A percentile compares a stretch with the other conserved stretches of the same genome.
Evolutionary conservation across 2,888 invertebrate genomes (phyloP).

Genomic region (Philhelius pedissequus): DNA sequence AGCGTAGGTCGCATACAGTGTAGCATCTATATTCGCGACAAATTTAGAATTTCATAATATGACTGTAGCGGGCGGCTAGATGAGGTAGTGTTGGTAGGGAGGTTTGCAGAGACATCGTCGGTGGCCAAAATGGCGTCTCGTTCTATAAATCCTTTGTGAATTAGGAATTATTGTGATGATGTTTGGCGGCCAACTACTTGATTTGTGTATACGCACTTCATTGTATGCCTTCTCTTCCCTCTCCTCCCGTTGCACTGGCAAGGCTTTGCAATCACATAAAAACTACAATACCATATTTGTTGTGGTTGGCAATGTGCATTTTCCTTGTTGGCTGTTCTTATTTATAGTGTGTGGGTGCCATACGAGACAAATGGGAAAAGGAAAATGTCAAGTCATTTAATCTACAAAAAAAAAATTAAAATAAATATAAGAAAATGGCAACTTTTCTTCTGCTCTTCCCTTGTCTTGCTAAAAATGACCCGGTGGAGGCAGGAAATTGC

Average conservation of each 20-base stretch:
- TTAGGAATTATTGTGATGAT: constrained; percentile 30
- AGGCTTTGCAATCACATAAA: not conserved
- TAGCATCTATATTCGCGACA: not conserved
- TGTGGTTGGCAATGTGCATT: constrained; percentile 46
- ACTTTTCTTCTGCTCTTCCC: not conserved
- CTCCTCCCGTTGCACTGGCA: not conserved
- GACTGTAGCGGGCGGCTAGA: constrained; percentile 10
- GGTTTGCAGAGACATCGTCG: not conserved
- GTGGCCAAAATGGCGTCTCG: constrained; percentile 38
- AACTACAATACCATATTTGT: constrained; percentile 5
- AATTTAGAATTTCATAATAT: constrained; percentile 15
- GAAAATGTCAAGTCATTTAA: constrained; percentile 65
- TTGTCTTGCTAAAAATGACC: constrained; percentile 27
- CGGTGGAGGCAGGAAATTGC: constrained; percentile 40
- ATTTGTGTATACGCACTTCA: constrained; percentile 48
- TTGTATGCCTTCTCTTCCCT: not conserved
- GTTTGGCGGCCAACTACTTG: constrained; percentile 47
- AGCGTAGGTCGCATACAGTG: constrained; percentile 44
- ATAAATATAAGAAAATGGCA: not conserved
- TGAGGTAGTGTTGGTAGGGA: not conserved
- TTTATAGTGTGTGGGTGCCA: constrained; percentile 17
- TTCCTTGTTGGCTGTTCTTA: constrained; percentile 10
- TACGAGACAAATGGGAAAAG: constrained; percentile 55
- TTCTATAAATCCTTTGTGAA: constrained; percentile 43
- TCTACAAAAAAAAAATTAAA: not conserved